Evolutionary conservation across 2,113 vertebrate genomes (phyloP), one percentile per base, ranked within the genome.

Genomic region (Phylloscopus trochilus): DNA sequence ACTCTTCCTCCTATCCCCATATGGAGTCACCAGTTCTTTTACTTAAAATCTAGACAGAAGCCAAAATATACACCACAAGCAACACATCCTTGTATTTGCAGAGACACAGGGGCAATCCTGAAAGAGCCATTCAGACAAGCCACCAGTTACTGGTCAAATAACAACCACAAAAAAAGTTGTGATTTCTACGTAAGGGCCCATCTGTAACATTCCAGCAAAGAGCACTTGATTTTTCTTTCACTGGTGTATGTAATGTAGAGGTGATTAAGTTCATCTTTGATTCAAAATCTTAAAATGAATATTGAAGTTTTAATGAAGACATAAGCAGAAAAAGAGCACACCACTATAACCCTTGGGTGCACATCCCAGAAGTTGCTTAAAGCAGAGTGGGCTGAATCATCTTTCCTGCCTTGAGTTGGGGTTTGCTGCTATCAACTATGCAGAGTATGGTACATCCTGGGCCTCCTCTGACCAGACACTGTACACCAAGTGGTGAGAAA

Each of bases 401-500:
- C 89, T 79, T 75, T 39, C 86, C 74, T 86, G 41, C 72, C 44
- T 78, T 52, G 30, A 83, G 41, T 10, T 37, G 41, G 63, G 39
- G 56, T 68, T 88, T 87, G 58, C 20, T 17, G 5, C 69, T 79
- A 72, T 39, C 39, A 24, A 11, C 83, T 66, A 15, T 22, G 43
- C 69, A 46, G 80, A 78, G 46, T 16, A 60, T 12, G 10, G 85
- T 51, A 78, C 83, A 89, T 92, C 69, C 83, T 43, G 5, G 80
- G 66, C 80, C 90, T 92, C 69, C 78, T 90, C 73, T 66, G 76
- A 77, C 30, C 46, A 95, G 95, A 96, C 83, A 96, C 92, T 84
- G 93, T 94, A 97, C 73, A 97, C 95, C 95, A 93, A 77, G 64
- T 84, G 83, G 95, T 94, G 73, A 94, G 93, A 94, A 96, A 84